Base-by-base conservation (phyloP, 2,888 invertebrate species). In the Drosophila suboccidentalis region DNA sequence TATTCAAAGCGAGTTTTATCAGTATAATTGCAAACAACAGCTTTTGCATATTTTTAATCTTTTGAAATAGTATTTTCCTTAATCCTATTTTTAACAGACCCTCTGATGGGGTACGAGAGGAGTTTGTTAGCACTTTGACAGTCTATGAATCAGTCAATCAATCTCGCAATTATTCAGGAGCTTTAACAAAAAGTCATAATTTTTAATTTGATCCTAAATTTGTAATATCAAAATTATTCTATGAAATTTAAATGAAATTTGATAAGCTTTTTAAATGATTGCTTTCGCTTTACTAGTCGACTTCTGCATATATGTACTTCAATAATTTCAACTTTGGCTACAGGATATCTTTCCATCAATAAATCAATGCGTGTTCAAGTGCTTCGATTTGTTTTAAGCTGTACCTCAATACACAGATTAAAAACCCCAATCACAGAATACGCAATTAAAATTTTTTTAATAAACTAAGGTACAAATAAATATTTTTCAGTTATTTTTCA, bases 361-460 rank as follows among this genome's bases (percentile, higher is more conserved):
- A 13, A 41, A 11, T 53, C 11, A 11, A 8, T 17, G 41, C 4
- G 19, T 13, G 9, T 2, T 17, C 51, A 10, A 13, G 13, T 22
- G 36, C 32, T 54, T 50, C 29, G 58, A 62, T 71, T 71, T 60
- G 32, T 59, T 51, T 71, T 50, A 51, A 55, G n/a, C 19, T 13
- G 9, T 46, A 26, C n/a, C 19, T 36, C 38, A 38, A 3, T 43
- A 57, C 47, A 47, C 50, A 72, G 13, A 9, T 34, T 3, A 29
- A 41, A 38, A 26, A 17, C n/a, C 15, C 26, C 50, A 59, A 64
- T 65, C 65, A 71, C 55, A 55, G 19, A 34, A 50, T 49, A 57
- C 36, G 32, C 19, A 32, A 43, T 58, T 39, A 57, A 47, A 53
- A 61, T 22, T 39, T 10, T 13, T 15, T 1, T 34, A 43, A 15